Evolutionary conservation across 2,113 vertebrate species (phyloP).

Genomic region (Eulemur rufifrons): DNA sequence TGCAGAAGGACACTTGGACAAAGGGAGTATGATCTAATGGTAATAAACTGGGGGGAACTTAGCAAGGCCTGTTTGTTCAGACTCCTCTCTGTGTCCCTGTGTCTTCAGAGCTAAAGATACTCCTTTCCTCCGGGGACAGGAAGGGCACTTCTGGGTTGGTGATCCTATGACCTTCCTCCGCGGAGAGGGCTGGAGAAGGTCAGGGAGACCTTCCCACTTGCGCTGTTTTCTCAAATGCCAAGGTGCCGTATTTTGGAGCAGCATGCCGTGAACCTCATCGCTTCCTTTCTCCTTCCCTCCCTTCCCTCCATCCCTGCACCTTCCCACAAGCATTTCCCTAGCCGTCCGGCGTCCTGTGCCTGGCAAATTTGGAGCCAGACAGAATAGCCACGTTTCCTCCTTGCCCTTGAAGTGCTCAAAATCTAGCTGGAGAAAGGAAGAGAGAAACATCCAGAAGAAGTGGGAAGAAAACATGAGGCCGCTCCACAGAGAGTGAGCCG

Average conservation of each 20-base stretch:
- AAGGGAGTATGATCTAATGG: no score
- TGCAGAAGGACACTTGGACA: no score
- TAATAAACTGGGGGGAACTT: no score
- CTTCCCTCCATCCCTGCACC: background rate
- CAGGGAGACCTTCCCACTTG: background rate
- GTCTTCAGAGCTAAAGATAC: background rate
- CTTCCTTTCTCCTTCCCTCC: background rate
- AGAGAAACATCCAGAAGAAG: background rate
- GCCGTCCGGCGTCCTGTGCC: background rate
- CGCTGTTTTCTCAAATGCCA: background rate
- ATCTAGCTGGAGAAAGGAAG: background rate
- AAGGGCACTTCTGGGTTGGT: background rate
- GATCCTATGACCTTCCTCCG: no score
- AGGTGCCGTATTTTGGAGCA: background rate
- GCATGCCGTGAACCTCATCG: background rate
- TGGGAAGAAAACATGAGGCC: background rate
- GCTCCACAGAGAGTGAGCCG: background rate
- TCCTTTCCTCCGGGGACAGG: background rate
- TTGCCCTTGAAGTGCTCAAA: background rate
- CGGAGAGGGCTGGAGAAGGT: background rate
- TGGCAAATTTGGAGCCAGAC: background rate
- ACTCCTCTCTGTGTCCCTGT: background rate
- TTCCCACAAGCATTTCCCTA: background rate
- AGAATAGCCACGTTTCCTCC: background rate
- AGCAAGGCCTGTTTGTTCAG: no score